phyloP scores from a whole-genome alignment of 1,140 invertebrate genomes.

The Platyura marginata region DNA sequence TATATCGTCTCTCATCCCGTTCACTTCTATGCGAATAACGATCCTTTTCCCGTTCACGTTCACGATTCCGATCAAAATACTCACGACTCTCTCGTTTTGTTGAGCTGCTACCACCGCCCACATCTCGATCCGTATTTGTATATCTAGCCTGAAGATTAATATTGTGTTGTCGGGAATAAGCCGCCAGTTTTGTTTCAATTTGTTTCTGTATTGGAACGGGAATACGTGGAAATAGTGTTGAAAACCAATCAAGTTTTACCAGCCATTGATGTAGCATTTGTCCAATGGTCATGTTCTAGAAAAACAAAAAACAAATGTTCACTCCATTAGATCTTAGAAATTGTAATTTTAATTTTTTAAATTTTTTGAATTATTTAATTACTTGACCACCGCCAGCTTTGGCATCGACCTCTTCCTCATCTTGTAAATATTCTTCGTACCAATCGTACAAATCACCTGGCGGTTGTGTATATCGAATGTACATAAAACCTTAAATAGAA shows the following conservation, averaged over 20 bases:
- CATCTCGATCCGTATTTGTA: constrained; percentile 2
- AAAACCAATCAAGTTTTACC: constrained; percentile 95
- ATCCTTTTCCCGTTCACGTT: not conserved
- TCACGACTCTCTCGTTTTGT: not conserved
- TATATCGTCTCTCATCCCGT: not conserved
- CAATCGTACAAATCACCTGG: constrained; percentile 90
- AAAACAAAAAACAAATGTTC: not conserved
- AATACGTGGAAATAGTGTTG: constrained; percentile 94
- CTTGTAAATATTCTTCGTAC: constrained; percentile 92
- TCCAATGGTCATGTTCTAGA: constrained; percentile 69
- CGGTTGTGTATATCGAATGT: constrained; percentile 83
- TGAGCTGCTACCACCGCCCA: not conserved
- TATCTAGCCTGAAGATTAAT: constrained; percentile 3
- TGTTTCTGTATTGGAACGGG: constrained; percentile 97
- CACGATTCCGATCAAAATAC: not conserved
- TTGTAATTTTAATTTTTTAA: not conserved
- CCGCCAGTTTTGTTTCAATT: constrained; percentile 52
- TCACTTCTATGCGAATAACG: constrained; percentile 2
- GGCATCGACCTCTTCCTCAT: constrained; percentile 92
- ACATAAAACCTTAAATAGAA: constrained; percentile 37
- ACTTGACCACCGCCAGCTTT: constrained; percentile 89
- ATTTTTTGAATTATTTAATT: constrained; percentile 8
- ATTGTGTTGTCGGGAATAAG: constrained; percentile 22
- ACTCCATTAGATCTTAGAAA: not conserved
- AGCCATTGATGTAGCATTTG: constrained; percentile 86